Percentiles rank a stretch among this genome's conserved stretches.
Evolutionary conservation across 2,888 invertebrate genomes (phyloP).

Genomic region (Ypsolopha scabrella): DNA sequence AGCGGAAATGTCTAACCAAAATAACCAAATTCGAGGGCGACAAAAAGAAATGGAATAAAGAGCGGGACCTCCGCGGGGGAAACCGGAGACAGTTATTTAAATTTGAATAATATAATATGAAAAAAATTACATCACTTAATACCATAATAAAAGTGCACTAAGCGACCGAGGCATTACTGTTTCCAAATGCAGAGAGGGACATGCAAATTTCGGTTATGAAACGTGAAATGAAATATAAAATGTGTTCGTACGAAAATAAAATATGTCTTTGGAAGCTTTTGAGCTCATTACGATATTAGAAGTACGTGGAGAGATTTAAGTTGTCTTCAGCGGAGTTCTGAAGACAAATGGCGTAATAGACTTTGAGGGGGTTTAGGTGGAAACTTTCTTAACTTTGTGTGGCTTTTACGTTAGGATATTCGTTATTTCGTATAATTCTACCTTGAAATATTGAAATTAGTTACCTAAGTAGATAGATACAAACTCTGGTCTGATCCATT

Average conservation of each 20-base stretch:
- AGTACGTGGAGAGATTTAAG: slow-evolving; percentile 60
- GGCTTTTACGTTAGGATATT: too few relatives aligned
- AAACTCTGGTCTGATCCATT: too few relatives aligned
- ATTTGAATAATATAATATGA: slow-evolving; percentile 73
- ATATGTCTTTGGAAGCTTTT: slow-evolving; percentile 54
- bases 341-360: slow-evolving; percentile 7
- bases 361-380: not conserved
- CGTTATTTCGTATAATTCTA: too few relatives aligned
- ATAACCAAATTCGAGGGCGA: slow-evolving; percentile 60
- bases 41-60: slow-evolving; percentile 57
- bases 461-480: too few relatives aligned
- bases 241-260: slow-evolving; percentile 60
- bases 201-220: slow-evolving; percentile 64
- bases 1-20: slow-evolving; percentile 55
- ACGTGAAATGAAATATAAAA: slow-evolving; percentile 70
- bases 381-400: not conserved
- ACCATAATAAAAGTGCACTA: slow-evolving; percentile 72
- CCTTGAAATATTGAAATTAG: too few relatives aligned
- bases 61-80: slow-evolving; percentile 56
- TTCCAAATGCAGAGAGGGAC: slow-evolving; percentile 59
- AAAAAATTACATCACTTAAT: slow-evolving; percentile 73
- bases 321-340: slow-evolving; percentile 35
- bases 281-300: slow-evolving; percentile 64
- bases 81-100: slow-evolving; percentile 72
- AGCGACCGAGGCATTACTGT: slow-evolving; percentile 67